Evolutionary conservation across 2,113 vertebrate species (phyloP).

Genomic region (Myrmecobius fasciatus): DNA sequence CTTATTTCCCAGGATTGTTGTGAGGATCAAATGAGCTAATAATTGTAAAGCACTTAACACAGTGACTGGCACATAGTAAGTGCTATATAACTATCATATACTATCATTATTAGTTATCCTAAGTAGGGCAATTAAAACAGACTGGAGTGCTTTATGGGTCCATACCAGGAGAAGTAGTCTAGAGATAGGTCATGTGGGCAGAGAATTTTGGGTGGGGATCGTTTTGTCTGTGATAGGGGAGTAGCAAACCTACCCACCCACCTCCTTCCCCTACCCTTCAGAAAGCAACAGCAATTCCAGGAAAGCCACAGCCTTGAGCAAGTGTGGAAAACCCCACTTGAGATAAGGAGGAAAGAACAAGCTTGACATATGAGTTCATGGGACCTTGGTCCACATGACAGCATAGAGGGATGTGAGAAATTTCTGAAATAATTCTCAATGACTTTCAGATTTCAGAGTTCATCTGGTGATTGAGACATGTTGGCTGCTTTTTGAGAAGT

Average conservation of each 20-base stretch:
- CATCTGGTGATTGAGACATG: neutral
- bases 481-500: neutral
- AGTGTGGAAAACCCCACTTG: neutral
- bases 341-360: neutral
- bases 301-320: neutral
- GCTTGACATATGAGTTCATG: neutral
- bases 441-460: neutral
- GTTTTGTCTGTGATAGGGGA: neutral
- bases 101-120: neutral
- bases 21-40: neutral
- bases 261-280: neutral
- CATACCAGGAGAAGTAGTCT: neutral
- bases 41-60: neutral
- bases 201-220: neutral
- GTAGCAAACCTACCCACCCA: neutral
- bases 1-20: neutral
- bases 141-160: neutral
- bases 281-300: neutral
- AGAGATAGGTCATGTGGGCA: neutral
- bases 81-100: neutral
- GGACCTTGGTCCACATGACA: neutral
- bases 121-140: neutral
- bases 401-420: neutral
- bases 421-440: neutral
- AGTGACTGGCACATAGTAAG: neutral